Evolutionary conservation across 2,113 vertebrate species (phyloP), one percentile per base, ranked within the genome.

Genomic region (Tylochromis polylepis): DNA sequence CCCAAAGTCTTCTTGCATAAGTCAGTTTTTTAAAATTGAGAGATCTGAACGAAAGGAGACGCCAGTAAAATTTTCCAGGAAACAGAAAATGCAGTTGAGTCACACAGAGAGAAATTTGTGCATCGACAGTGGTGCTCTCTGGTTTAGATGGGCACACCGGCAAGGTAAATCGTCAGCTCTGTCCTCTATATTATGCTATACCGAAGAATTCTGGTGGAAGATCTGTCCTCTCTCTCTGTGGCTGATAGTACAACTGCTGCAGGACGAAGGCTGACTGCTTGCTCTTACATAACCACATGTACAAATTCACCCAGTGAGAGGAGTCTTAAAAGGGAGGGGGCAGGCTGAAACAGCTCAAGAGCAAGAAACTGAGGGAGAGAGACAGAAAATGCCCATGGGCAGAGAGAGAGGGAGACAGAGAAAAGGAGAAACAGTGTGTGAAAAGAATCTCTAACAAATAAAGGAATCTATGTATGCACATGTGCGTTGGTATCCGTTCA

Each of bases 201-300:
- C 67, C 51, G 77, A 83, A 49, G 49, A 77, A 85, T 75, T 67
- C 38, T 88, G 87, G 84, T 84, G 90, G 85, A 82, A 86, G 72
- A 85, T 86, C 59, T 67, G 41, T 89, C 83, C 43, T 62, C 81
- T 58, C 55, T 67, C 67, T 85, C 80, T 78, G 83, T 79, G 24
- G 87, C 81, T 90, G 83, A 89, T 88, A 85, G 83, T 72, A 88
- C 85, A 81, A 88, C 85, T 88, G 91, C 93, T 93, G 89, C 91
- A 93, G 91, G 88, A 94, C 81, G 89, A 87, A 87, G 88, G 85
- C 85, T 81, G 87, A 78, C 86, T 91, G 78, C 86, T 89, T 58
- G 57, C 60, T 85, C 85, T 95, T 93, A 94, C 86, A 91, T 95
- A 94, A 95, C 86, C 83, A 72, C 88, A 87, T 91, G 89, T 88